Base-by-base conservation (phyloP, 1,140 invertebrate species). In the Bombus soroeensis region DNA sequence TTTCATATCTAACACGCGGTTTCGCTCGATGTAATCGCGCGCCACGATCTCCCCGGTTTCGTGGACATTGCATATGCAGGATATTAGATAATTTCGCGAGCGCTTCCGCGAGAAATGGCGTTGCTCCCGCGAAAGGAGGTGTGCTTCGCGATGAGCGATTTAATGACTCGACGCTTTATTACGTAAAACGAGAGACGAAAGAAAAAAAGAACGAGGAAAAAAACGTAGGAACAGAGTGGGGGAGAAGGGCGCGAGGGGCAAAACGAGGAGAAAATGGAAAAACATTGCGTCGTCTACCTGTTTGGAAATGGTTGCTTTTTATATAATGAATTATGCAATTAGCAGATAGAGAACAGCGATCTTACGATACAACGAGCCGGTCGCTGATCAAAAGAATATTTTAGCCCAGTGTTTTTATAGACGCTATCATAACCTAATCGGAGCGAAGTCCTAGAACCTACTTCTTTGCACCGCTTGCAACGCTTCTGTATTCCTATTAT, bases 261-360 rank as follows among this genome's bases (percentile, higher is more conserved):
- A 13, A 12, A 32, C 39, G 28, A 43, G 8, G 10, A 53, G 28
- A 34, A 34, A 43, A 32, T 10, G 32, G 25, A 28, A 78, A 41
- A 41, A 59, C 76, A n/a, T 28, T 41, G 47, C 34, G 64, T 47
- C 43, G 43, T 13, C 37, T 59, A 22, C 34, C 32, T 66, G 37
- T n/a, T n/a, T 72, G 47, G 70, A 72, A 72, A 59, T n/a, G n/a
- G 32, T 22, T 53, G 72, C 43, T 41, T 66, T 70, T 85, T 85
- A 80, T 80, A 22, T 64, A 85, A 85, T 80, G 68, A 73, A 85
- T 85, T 85, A 80, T 80, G 83, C 77, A 85, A 85, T 80, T 71
- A 34, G 68, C 32, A 53, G 59, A 62, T 59, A 25, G 64, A 13
- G 37, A 32, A 28, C 8, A 62, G 59, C 12, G 28, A 62, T 66